Evolutionary conservation across 2,113 vertebrate genomes (phyloP).

Genomic region (Oreocharis arfaki): DNA sequence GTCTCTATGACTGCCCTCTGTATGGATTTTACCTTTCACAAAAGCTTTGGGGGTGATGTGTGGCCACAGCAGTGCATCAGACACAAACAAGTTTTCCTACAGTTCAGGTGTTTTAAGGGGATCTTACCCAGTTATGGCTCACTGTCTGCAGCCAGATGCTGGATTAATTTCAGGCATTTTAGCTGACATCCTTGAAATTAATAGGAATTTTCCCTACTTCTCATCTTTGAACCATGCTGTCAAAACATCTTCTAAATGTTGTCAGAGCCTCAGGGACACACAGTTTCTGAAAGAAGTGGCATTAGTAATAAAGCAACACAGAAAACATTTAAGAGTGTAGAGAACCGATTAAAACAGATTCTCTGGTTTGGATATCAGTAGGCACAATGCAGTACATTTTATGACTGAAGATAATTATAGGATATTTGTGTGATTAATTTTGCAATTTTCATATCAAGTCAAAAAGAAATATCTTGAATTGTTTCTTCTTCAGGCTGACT

Average conservation of each 20-base stretch:
- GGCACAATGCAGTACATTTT: neutral
- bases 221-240: neutral
- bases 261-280: neutral
- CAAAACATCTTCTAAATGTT: neutral
- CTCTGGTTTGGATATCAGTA: neutral
- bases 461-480: neutral
- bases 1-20: neutral
- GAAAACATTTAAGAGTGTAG: neutral
- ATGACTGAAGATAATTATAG: neutral
- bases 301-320: neutral
- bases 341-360: neutral
- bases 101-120: neutral
- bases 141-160: neutral
- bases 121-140: neutral
- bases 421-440: neutral
- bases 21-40: neutral
- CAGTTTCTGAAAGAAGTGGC: neutral
- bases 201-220: neutral
- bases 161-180: neutral
- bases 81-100: neutral
- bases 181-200: neutral
- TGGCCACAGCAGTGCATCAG: neutral
- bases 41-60: neutral
- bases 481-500: neutral
- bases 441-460: neutral